Conservation (phyloP, 2,888 invertebrate species). For the Caradrina kadenii region DNA sequence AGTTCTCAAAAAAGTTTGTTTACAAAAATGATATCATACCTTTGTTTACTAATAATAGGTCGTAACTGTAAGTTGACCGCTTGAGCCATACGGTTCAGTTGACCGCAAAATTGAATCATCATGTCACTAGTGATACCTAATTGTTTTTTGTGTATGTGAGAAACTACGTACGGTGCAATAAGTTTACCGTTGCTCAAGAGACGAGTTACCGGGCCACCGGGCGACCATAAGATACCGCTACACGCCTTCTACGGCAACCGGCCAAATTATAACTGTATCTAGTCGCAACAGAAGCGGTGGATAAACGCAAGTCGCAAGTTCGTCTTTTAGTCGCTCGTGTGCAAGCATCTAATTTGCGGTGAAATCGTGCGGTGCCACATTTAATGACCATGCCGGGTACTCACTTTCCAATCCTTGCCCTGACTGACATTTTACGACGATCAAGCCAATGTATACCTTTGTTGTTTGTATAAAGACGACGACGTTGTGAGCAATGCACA, state of each 20-base stretch:
- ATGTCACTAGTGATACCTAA: conserved; percentile 57
- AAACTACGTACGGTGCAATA: conserved; percentile 72
- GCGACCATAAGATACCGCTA: conserved; percentile 83
- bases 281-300: conserved; percentile 65
- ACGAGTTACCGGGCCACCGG: conserved; percentile 76
- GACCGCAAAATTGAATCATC: conserved; percentile 66
- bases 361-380: conserved; percentile 75
- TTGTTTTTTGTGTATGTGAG: conserved; percentile 63
- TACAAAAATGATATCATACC: conserved; percentile 46
- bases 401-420: conserved; percentile 72
- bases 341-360: conserved; percentile 76
- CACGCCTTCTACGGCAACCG: conserved; percentile 77
- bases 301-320: conserved; percentile 66
- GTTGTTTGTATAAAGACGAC: conserved; percentile 39
- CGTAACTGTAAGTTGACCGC: conserved; percentile 59
- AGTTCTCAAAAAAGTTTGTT: conserved; percentile 40
- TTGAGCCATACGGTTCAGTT: conserved; percentile 46
- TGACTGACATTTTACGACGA: conserved; percentile 61
- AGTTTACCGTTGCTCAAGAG: conserved; percentile 75
- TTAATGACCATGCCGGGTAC: conserved; percentile 71
- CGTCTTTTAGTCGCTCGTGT: conserved; percentile 69
- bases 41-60: conserved; percentile 49
- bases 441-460: conserved; percentile 42
- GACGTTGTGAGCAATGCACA: conserved; percentile 50
- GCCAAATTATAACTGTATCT: conserved; percentile 86